Base-by-base conservation (phyloP, 2,797 vertebrate species). In the Argya squamiceps region DNA sequence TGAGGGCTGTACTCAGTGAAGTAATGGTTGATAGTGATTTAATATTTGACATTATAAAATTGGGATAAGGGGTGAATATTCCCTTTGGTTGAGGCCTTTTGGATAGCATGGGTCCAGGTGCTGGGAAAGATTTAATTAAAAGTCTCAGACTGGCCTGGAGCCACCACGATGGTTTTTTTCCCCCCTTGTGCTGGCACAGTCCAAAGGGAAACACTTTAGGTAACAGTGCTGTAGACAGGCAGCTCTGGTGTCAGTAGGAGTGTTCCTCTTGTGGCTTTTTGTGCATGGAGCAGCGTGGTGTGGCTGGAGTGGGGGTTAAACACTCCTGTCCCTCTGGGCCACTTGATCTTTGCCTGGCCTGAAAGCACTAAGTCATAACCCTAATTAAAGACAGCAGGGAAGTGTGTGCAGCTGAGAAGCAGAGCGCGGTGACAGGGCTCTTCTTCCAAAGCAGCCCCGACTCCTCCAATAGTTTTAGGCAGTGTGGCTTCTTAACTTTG, bases 351-450 rank as follows among this genome's bases (percentile, higher is more conserved):
- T 32, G 36, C 65, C 81, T 67, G 53, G 46, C 69, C 81, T 60
- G 75, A 41, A 64, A 91, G 82, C 87, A 53, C 36, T 30, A 52
- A 84, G 41, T 47, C 9, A 18, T 50, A 70, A 88, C 65, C 52
- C 68, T 75, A 71, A 81, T 78, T 73, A 81, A 79, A 56, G 63
- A 46, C 43, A 74, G 64, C 41, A 34, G n/a, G 44, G 23, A 52
- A 26, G 19, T 29, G 24, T 3, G 3, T 24, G 55, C 39, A 39
- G 46, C 18, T 7, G 30, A 52, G 47, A 43, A 74, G 64, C 49
- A 34, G 50, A 82, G 37, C 0, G 0, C 0, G 0, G 22, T 50
- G 43, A 62, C 7, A 2, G 13, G 4, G 10, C 30, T n/a, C 21
- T 19, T 62, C 43, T 80, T 84, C 59, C 81, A 46, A 29, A 93